phyloP scores from a whole-genome alignment of 2,888 invertebrate species.

The Dynastes grantii region DNA sequence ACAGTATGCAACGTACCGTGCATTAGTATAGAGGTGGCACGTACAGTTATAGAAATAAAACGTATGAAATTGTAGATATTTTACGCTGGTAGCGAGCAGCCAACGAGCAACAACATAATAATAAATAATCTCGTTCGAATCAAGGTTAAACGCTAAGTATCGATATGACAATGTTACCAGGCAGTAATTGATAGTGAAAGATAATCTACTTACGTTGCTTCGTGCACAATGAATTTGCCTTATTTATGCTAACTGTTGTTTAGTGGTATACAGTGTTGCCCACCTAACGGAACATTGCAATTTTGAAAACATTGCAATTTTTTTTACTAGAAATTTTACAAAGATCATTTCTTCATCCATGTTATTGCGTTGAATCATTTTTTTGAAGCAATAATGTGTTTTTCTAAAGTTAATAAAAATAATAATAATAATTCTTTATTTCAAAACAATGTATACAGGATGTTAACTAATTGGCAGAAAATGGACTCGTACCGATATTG shows the following conservation, averaged over 20 bases:
- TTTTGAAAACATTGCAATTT: too few species aligned
- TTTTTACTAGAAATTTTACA: too few species aligned
- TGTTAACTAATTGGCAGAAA: too few species aligned
- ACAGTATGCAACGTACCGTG: background rate
- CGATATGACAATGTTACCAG: constrained; percentile 9
- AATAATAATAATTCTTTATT: too few species aligned
- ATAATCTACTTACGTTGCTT: constrained; percentile 5
- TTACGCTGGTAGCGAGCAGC: constrained; percentile 1
- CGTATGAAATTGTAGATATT: background rate
- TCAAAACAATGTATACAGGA: too few species aligned
- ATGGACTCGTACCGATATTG: too few species aligned
- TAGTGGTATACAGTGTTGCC: too few species aligned
- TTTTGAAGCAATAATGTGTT: too few species aligned
- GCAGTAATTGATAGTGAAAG: constrained; percentile 1
- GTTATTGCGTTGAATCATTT: too few species aligned
- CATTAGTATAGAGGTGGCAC: constrained; percentile 8
- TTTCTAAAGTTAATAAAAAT: too few species aligned
- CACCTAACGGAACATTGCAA: too few species aligned
- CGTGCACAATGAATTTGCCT: constrained; percentile 22
- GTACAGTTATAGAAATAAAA: constrained; percentile 23
- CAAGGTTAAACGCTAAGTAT: constrained; percentile 24
- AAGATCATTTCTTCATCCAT: too few species aligned
- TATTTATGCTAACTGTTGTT: background rate
- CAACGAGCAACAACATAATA: constrained; percentile 4
- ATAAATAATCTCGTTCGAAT: constrained; percentile 24